Base-by-base conservation (phyloP, 2,888 invertebrate species). In the Trachelus troglodyta region DNA sequence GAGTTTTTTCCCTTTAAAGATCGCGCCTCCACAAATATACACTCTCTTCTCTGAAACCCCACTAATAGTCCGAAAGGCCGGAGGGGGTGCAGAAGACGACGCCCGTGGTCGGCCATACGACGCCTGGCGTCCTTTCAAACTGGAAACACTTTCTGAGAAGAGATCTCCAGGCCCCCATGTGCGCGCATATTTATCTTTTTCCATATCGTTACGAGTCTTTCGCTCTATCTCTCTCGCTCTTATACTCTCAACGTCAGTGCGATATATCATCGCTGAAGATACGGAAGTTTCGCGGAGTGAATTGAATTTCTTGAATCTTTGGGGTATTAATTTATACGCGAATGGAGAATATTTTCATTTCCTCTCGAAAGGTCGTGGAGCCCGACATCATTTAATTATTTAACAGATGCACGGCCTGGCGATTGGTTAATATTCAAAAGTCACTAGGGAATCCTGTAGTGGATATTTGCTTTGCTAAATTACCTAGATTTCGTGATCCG, bases 21-120 rank as follows among this genome's bases (percentile, higher is more conserved):
- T 71, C 71, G 71, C 71, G 71, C 71, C 71, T 71, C 71, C 71
- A 33, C 71, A 71, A 71, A 71, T 71, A 71, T 71, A 71, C 34
- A 71, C 34, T 33, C 71, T 71, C 34, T 71, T 34, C 71, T 56
- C 56, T 56, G 56, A 56, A 56, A 56, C 23, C 56, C 56, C 56
- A 56, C 56, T 56, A 56, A 56, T 56, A 56, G 56, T 56, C 56
- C 23, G 56, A 56, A 56, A 15, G 56, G 56, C 23, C 15, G 6
- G 9, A 15, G 15, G 56, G 56, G 56, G 56, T 56, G 56, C 56
- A 56, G 56, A 23, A 23, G 56, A 23, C 56, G 56, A 56, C 40
- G 40, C 40, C 40, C 40, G 40, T 15, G 40, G 40, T 40, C 40
- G 40, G 40, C 15, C 15, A 15, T 40, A 40, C 40, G 40, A 40